A percentile compares a stretch with the other conserved stretches of the same genome.
phyloP scores from a whole-genome alignment of 2,888 invertebrate genomes.

The Acleris emargana region DNA sequence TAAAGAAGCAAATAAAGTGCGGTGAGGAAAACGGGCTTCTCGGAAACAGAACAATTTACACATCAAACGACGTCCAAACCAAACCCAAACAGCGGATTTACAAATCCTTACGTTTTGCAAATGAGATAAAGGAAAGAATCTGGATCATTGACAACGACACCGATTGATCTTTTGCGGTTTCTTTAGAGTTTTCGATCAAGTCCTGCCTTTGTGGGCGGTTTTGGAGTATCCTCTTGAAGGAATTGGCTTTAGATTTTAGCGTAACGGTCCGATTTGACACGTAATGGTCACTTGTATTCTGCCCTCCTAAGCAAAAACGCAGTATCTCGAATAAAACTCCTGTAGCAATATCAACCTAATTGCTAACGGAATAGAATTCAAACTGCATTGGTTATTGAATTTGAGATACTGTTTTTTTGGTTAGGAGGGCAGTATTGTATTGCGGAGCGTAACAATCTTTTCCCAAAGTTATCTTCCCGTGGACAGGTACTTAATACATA shows the following conservation, averaged over 20 bases:
- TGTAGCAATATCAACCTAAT: too few relatives aligned
- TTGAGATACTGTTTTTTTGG: too few relatives aligned
- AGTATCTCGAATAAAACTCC: too few relatives aligned
- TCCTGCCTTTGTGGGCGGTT: conserved; percentile 19
- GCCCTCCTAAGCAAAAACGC: too few relatives aligned
- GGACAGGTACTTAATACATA: not conserved
- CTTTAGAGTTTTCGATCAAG: conserved; percentile 25
- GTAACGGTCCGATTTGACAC: not conserved
- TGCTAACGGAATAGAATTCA: too few relatives aligned
- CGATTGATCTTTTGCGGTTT: conserved; percentile 40
- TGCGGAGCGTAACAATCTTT: too few relatives aligned
- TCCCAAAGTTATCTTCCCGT: not conserved
- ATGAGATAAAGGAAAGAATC: conserved; percentile 41
- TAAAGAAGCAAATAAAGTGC: not conserved
- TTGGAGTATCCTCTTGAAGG: conserved; percentile 27
- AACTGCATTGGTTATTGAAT: too few relatives aligned
- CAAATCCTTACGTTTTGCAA: conserved; percentile 38
- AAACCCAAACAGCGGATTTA: conserved; percentile 18
- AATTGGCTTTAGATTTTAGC: conserved; percentile 31
- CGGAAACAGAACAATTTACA: conserved; percentile 19
- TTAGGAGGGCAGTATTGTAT: too few relatives aligned
- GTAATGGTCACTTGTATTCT: not conserved
- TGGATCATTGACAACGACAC: conserved; percentile 34
- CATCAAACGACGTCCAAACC: conserved; percentile 20
- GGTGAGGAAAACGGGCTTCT: not conserved